These are phyloP conservation scores for Imbricaverruca yamaguchii DNA, from an alignment of 2,888 invertebrate genomes.

Conservation along the genomic window DNA sequence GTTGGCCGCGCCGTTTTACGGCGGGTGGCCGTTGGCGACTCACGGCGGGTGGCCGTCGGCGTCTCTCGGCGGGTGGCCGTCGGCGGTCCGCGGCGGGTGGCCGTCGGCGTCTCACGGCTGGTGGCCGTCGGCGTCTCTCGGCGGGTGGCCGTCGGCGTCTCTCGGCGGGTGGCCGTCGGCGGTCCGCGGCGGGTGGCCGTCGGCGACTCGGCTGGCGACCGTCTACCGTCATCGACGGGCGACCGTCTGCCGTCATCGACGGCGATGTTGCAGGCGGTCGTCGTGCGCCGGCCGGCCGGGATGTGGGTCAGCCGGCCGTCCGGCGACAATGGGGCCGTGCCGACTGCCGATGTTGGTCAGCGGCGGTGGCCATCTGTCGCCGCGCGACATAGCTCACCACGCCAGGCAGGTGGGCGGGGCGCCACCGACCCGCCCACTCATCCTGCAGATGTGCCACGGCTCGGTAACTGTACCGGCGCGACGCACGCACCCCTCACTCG, in stretches of 20 bases:
- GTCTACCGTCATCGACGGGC: neutral
- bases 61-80: too few relatives aligned
- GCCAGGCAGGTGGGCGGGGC: neutral
- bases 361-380: neutral
- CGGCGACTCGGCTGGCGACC: neutral
- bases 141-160: too few relatives aligned
- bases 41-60: too few relatives aligned
- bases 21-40: neutral
- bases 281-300: neutral
- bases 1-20: neutral
- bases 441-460: neutral
- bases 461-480: neutral
- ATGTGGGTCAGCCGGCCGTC: neutral
- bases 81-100: too few relatives aligned
- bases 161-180: too few relatives aligned
- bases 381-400: neutral
- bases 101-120: neutral
- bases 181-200: too few relatives aligned
- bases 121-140: too few relatives aligned
- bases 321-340: neutral
- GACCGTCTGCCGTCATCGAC: neutral
- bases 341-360: neutral
- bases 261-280: neutral
- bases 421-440: neutral
- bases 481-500: too few relatives aligned